Evolutionary conservation across 2,888 invertebrate genomes (phyloP), one percentile per base, ranked within the genome.

Genomic region (Mesodorylaimus sp.): DNA sequence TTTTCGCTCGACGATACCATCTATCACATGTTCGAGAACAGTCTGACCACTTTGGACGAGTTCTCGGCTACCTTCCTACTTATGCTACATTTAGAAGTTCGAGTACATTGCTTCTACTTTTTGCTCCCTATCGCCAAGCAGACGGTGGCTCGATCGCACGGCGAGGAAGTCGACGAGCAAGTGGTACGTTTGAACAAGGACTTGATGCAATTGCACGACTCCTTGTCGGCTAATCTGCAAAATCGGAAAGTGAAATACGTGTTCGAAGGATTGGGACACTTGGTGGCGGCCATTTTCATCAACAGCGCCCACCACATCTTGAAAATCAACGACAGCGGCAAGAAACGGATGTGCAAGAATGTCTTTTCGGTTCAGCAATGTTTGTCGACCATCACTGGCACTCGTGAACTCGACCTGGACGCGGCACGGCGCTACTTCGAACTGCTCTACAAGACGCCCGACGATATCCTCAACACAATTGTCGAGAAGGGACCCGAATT

Each of bases 51-150:
- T 13, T 52, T 64, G 27, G 64, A 86, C 64, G 85, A 87, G 60
- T 75, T 89, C 50, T 80, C 87, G 1, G 83, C 88, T 63, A 87
- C 83, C 48, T 89, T 89, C 62, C 74, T 93, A 52, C 72, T 95
- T 39, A 79, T 93, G 52, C 72, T 93, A 48, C 91, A 93, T 73
- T 74, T 93, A 58, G 93, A 95, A 75, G 83, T 85, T 59, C 60
- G 58, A 3, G 88, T 93, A 41, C 88, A 89, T 66, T 93, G 91
- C 69, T 91, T 93, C 73, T 86, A 86, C 72, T 88, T 87, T 71
- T 73, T 93, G 56, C 75, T 77, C 51, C 77, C 80, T 2, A 69
- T 76, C 38, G 71, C 74, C 24, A 66, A 67, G 54, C 67, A 67
- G 57, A 36, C 50, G 24, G 27, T 48, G 23, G 39, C 25, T 10